A percentile compares a stretch with the other conserved stretches of the same genome.
Evolutionary conservation across 1,140 invertebrate species (phyloP).

Genomic region (Drosophila grimshawi): DNA sequence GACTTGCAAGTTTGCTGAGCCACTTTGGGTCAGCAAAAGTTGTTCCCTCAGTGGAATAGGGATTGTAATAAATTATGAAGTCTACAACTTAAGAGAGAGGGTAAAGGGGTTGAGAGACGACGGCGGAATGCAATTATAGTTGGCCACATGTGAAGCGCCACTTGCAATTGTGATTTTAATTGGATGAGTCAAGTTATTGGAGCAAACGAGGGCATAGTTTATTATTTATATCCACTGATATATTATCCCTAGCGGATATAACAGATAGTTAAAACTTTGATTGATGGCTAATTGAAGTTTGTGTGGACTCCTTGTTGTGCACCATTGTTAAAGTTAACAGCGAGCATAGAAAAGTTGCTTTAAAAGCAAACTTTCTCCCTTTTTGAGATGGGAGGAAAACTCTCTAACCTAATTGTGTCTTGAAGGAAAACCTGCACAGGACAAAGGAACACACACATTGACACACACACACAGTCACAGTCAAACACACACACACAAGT

Average conservation of each 20-base stretch:
- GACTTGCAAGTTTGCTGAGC: slow-evolving; percentile 54
- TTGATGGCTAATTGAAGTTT: slow-evolving; percentile 11
- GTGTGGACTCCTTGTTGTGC: neutral
- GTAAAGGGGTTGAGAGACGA: neutral
- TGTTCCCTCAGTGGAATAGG: slow-evolving; percentile 54
- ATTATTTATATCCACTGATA: neutral
- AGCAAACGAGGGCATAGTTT: neutral
- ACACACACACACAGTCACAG: slow-evolving; percentile 14
- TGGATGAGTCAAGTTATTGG: slow-evolving; percentile 38
- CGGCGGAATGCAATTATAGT: slow-evolving; percentile 76
- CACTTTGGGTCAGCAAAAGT: slow-evolving; percentile 64
- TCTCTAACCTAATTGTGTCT: slow-evolving; percentile 70
- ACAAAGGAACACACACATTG: slow-evolving; percentile 41
- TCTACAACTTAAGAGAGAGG: slow-evolving; percentile 53
- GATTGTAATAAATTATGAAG: slow-evolving; percentile 78
- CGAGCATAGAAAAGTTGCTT: slow-evolving; percentile 3
- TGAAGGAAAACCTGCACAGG: slow-evolving; percentile 46
- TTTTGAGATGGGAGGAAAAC: slow-evolving; percentile 4
- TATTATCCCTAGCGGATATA: neutral
- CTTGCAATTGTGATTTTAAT: slow-evolving; percentile 42
- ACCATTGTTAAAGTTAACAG: no score
- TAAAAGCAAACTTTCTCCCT: slow-evolving; percentile 55
- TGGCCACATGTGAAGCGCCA: slow-evolving; percentile 70
- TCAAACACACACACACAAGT: slow-evolving; percentile 11
- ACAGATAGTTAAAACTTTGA: neutral